phyloP scores from a whole-genome alignment of 2,113 vertebrate species.

The Ia io region DNA sequence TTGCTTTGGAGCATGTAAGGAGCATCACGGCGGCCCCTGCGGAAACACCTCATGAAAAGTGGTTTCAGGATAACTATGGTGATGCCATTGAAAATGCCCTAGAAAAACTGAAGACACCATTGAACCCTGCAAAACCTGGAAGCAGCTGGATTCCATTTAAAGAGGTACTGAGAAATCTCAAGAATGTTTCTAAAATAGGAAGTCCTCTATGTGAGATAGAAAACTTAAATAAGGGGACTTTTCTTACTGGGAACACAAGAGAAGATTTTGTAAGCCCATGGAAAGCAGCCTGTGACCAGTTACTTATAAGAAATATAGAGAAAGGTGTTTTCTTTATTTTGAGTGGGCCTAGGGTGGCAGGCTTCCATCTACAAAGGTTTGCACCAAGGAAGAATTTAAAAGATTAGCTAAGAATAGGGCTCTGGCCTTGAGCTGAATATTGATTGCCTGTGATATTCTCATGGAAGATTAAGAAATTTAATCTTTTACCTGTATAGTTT shows the following conservation, averaged over 20 bases:
- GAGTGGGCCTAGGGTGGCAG: neutral
- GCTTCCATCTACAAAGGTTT: neutral
- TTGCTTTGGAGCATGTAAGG: constrained; percentile 95
- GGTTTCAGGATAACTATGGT: constrained; percentile 98
- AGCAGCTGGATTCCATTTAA: constrained; percentile 99
- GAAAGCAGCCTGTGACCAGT: neutral
- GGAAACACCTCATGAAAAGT: constrained; percentile 97
- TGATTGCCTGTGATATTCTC: neutral
- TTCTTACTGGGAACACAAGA: neutral
- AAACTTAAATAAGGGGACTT: neutral
- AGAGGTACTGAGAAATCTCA: constrained; percentile 86
- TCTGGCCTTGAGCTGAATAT: neutral
- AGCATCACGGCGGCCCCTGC: constrained; percentile 94
- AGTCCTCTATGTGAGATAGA: neutral
- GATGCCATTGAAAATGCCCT: constrained; percentile 91
- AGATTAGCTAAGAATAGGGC: neutral
- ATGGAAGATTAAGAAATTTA: neutral
- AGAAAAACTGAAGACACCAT: constrained; percentile 92
- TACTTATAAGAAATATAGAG: neutral
- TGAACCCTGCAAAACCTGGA: constrained; percentile 95
- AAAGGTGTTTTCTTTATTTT: neutral
- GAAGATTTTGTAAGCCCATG: neutral
- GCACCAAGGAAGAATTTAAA: neutral
- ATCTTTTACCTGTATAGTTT: neutral
- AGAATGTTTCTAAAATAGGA: neutral